These are phyloP conservation scores for Oncorhynchus keta DNA, from an alignment of 2,113 vertebrate species.

Conservation along the genomic window DNA sequence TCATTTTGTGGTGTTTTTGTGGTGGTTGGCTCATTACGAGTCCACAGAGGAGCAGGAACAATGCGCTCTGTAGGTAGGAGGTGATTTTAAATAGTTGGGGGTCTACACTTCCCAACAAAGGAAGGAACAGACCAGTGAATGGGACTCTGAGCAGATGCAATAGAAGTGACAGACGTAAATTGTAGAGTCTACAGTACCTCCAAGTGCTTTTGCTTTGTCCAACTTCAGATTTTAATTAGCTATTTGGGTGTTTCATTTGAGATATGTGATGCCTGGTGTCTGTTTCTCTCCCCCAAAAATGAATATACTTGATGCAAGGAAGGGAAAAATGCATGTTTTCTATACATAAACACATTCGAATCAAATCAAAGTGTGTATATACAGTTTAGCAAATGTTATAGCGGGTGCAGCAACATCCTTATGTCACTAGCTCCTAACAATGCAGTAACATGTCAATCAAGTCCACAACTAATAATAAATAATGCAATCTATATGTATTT, in stretches of 20 bases:
- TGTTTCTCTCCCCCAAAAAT: constrained; percentile 60
- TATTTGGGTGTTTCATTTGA: constrained; percentile 70
- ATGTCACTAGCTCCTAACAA: background rate
- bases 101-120: constrained; percentile 79
- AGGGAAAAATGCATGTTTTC: constrained; percentile 57
- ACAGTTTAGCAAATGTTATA: no score
- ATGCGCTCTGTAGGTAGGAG: constrained; percentile 93
- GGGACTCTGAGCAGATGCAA: constrained; percentile 80
- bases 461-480: no score
- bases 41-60: constrained; percentile 90
- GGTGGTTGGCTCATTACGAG: constrained; percentile 96
- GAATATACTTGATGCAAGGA: constrained; percentile 29
- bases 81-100: constrained; percentile 97
- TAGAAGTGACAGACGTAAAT: constrained; percentile 81
- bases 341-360: background rate
- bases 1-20: constrained; percentile 98
- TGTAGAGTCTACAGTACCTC: constrained; percentile 64
- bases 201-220: constrained; percentile 67
- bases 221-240: constrained; percentile 72
- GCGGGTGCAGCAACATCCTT: no score
- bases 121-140: constrained; percentile 72
- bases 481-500: no score
- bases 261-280: constrained; percentile 59
- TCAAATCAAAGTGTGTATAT: no score
- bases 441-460: no score